phyloP scores from a whole-genome alignment of 2,797 vertebrate genomes.

The Melanotaenia boesemani region DNA sequence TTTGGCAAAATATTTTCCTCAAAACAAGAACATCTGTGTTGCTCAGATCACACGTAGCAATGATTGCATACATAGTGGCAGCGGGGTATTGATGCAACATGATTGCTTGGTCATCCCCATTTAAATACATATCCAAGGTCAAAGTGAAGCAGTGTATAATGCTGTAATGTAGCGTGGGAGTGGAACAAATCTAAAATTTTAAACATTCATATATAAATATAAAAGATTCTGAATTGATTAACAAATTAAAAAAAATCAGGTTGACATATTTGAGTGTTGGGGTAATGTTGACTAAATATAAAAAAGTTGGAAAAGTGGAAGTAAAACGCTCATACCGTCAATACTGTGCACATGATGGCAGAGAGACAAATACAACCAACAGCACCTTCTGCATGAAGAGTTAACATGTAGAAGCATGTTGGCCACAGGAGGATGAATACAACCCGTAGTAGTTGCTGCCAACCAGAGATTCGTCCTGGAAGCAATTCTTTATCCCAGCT shows the following conservation, averaged over 20 bases:
- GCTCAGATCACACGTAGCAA: not conserved
- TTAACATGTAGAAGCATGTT: no score
- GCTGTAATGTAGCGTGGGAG: not conserved
- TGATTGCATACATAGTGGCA: not conserved
- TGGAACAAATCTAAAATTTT: not conserved
- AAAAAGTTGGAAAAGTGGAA: no score
- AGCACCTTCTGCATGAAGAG: no score
- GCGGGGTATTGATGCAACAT: not conserved
- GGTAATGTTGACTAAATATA: no score
- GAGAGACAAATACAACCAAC: not conserved
- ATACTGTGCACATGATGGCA: no score
- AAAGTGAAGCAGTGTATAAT: not conserved
- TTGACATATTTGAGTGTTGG: not conserved
- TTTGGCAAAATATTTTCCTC: not conserved
- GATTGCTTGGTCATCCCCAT: not conserved
- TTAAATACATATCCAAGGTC: not conserved
- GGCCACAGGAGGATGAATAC: not conserved
- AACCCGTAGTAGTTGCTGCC: not conserved
- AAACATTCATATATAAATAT: not conserved
- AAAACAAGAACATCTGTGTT: not conserved
- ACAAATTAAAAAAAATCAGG: no score
- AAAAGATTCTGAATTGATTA: not conserved
- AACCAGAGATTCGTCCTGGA: not conserved
- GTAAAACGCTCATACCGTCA: no score
- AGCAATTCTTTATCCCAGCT: not conserved